These are phyloP conservation scores for Idaea dimidiata DNA, from an alignment of 2,888 invertebrate genomes.

Conservation along the genomic window DNA sequence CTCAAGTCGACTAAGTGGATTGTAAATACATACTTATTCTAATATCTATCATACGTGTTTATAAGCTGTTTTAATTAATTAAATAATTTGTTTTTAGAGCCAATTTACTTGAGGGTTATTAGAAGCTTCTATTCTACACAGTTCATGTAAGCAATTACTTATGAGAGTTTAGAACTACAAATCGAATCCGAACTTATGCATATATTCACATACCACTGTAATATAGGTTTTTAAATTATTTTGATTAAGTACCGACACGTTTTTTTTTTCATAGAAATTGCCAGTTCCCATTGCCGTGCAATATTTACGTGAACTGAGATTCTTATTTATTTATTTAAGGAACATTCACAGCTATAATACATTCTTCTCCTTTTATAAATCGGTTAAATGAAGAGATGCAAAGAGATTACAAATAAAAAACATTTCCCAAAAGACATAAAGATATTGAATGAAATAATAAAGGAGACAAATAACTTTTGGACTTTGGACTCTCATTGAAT, in stretches of 20 bases:
- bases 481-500: not conserved
- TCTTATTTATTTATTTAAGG: no score
- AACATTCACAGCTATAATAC: no score
- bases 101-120: conserved; percentile 36
- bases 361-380: not conserved
- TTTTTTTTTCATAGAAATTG: no score
- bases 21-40: conserved; percentile 66
- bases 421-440: not conserved
- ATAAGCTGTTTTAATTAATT: conserved; percentile 65
- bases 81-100: conserved; percentile 42
- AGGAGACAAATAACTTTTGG: not conserved
- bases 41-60: conserved; percentile 66
- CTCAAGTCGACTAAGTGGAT: conserved; percentile 53
- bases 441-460: not conserved
- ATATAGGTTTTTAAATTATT: no score
- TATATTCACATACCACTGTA: no score
- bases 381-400: not conserved
- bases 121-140: conserved; percentile 16
- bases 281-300: no score
- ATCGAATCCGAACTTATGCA: no score
- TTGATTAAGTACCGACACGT: no score
- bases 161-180: not conserved
- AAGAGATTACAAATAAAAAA: not conserved
- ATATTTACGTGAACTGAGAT: not conserved
- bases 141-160: not conserved